Percentiles rank a stretch among this genome's conserved stretches.
Conservation (phyloP, 2,888 invertebrate genomes). For the Lochmaea crataegi region DNA sequence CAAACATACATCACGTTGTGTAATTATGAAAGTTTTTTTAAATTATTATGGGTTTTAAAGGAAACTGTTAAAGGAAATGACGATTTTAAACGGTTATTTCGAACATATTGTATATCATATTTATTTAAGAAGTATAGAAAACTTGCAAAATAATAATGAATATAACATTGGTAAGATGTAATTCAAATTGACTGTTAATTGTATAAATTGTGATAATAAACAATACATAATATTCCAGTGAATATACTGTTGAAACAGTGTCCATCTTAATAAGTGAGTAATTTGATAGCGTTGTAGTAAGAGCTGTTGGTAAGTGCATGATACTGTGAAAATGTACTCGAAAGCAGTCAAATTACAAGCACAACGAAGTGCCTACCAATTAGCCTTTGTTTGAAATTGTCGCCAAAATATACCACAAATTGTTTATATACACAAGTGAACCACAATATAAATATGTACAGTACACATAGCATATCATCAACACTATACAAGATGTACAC, state of each 20-base stretch:
- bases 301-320: background rate
- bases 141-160: too few species aligned
- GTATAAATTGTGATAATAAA: background rate
- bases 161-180: too few species aligned
- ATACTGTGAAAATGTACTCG: slow-evolving; percentile 10
- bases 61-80: too few species aligned
- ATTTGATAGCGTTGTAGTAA: background rate
- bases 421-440: slow-evolving; percentile 37
- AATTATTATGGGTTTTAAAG: too few species aligned
- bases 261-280: background rate
- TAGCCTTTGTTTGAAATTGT: slow-evolving; percentile 23
- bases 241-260: background rate
- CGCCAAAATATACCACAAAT: slow-evolving; percentile 28
- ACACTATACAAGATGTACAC: slow-evolving; percentile 49
- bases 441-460: slow-evolving; percentile 54
- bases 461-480: slow-evolving; percentile 61
- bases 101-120: too few species aligned
- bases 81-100: too few species aligned
- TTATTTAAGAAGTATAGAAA: too few species aligned
- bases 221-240: background rate
- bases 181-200: too few species aligned
- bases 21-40: too few species aligned
- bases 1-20: too few species aligned
- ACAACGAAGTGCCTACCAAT: slow-evolving; percentile 27
- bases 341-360: slow-evolving; percentile 15